phyloP scores from a whole-genome alignment of 2,113 vertebrate species.

The Grammomys surdaster region DNA sequence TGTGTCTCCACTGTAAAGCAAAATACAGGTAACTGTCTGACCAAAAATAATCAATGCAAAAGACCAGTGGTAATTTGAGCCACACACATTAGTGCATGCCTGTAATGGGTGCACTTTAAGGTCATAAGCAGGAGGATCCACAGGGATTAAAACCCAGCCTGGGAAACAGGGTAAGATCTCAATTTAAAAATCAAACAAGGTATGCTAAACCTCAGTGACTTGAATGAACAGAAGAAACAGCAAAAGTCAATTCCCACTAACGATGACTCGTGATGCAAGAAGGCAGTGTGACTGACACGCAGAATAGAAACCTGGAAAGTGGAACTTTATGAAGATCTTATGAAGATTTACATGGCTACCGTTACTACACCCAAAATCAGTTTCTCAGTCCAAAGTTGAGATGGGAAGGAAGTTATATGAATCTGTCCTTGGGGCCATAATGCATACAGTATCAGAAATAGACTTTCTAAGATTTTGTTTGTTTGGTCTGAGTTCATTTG shows the following conservation, averaged over 20 bases:
- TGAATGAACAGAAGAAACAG: neutral
- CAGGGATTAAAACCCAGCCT: neutral
- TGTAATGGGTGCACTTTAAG: neutral
- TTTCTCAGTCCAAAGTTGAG: neutral
- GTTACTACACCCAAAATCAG: neutral
- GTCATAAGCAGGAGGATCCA: neutral
- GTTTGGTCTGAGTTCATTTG: neutral
- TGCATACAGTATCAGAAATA: neutral
- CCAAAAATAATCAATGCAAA: neutral
- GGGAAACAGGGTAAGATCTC: neutral
- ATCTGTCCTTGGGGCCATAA: neutral
- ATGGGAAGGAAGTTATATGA: accelerated
- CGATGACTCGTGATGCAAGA: neutral
- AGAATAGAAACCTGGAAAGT: neutral
- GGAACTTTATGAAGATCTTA: neutral
- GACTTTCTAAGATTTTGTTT: neutral
- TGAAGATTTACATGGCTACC: neutral
- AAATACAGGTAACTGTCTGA: neutral
- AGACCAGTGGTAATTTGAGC: neutral
- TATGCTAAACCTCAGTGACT: neutral
- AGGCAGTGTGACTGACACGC: too few species aligned
- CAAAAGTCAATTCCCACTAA: neutral
- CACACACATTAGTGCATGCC: neutral
- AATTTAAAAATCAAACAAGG: neutral
- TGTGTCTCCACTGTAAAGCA: neutral